phyloP scores from a whole-genome alignment of 2,113 vertebrate species.

The Scomber japonicus region DNA sequence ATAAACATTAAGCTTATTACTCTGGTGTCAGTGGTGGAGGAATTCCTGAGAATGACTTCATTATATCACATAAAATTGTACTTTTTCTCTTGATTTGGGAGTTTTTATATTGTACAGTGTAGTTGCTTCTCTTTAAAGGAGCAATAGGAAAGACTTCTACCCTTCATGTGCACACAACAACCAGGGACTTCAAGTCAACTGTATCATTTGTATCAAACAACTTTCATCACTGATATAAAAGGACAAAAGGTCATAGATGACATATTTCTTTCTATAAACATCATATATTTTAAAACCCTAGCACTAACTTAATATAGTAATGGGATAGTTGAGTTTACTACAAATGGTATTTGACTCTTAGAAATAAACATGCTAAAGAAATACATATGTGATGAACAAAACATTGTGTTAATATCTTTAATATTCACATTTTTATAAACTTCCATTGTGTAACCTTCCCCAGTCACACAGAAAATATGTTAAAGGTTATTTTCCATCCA shows the following conservation, averaged over 20 bases:
- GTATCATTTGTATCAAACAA: not conserved
- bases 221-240: not conserved
- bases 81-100: no score
- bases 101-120: not conserved
- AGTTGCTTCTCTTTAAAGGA: not conserved
- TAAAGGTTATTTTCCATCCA: slow-evolving; percentile 75
- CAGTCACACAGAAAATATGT: slow-evolving; percentile 88
- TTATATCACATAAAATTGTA: no score
- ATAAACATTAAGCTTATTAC: not conserved
- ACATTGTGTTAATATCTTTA: slow-evolving; percentile 90
- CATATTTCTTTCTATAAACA: no score
- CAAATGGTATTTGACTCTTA: no score
- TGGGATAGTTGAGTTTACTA: no score
- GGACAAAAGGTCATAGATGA: not conserved
- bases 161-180: not conserved
- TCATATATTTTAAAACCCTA: no score
- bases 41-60: no score
- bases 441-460: slow-evolving; percentile 78
- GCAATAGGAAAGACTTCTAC: not conserved
- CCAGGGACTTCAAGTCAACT: not conserved
- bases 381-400: slow-evolving; percentile 42
- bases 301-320: no score
- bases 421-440: slow-evolving; percentile 93
- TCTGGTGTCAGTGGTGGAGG: not conserved
- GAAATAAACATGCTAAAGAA: slow-evolving; percentile 10